Base-by-base conservation (phyloP, 1,140 invertebrate species). In the Drosophila melanica region DNA sequence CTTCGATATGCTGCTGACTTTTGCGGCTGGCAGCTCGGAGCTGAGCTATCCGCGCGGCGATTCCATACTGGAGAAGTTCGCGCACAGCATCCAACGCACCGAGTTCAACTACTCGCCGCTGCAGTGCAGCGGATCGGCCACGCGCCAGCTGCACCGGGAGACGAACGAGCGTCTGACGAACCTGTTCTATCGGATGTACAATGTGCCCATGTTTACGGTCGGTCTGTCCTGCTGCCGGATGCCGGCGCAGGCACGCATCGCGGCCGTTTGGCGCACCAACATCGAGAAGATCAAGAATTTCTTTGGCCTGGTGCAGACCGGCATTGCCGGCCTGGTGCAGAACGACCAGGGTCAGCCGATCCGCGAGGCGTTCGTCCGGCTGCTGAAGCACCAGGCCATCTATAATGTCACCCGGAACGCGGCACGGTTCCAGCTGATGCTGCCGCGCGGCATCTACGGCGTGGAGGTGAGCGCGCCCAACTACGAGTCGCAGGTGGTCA, bases 181-280 rank as follows among this genome's bases (percentile, higher is more conserved):
- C 81, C 74, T 93, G 27, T 66, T 95, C 1, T 93, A 92, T 63
- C 93, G 94, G 37, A 91, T 93, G 70, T 95, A 93, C 67, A 92
- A 93, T 11, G 91, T 93, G 1, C 94, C 94, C 0, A 91, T 95
- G 70, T 92, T 94, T n/a, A 94, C 94, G 0, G 91, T 94, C 23
- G 94, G 94, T 1, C 66, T 95, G 6, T 93, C 94, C 47, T 98
- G 97, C 80, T 98, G 97, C 82, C 96, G 96, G 74, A 96, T 96
- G 93, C 97, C 97, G 0, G 64, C 85, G 1, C 92, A 95, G 11
- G 92, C 92, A 4, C 92, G 94, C 9, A 93, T 98, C 27, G 95
- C 95, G 0, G 93, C 92, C 44, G 93, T 97, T 5, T 98, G 97
- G 97, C 93, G 94, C 60, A 93, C 95, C 41, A 96, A 95, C 90